Percentiles rank a stretch among this genome's conserved stretches.
Evolutionary conservation across 2,888 invertebrate species (phyloP).

Genomic region (Volucella zonaria): DNA sequence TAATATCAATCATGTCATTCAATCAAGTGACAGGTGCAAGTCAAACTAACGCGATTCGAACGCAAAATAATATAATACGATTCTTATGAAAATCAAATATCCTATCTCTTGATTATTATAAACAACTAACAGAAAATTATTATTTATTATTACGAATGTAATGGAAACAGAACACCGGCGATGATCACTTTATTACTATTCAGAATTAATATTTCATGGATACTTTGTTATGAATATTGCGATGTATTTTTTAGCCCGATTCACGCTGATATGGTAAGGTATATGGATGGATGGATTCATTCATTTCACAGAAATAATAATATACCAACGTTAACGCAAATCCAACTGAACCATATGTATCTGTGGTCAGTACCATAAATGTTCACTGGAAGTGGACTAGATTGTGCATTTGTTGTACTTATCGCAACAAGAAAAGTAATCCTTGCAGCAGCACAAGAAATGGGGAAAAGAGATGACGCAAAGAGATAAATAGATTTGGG

Average conservation of each 20-base stretch:
- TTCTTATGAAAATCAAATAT: too few relatives aligned
- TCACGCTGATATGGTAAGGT: conserved; percentile 28
- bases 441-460: conserved; percentile 56
- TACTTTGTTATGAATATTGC: conserved; percentile 62
- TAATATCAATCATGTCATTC: too few relatives aligned
- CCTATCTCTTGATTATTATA: too few relatives aligned
- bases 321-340: background rate
- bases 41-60: too few relatives aligned
- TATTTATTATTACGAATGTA: too few relatives aligned
- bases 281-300: conserved; percentile 16
- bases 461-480: conserved; percentile 62
- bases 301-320: background rate
- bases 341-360: conserved; percentile 37
- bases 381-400: conserved; percentile 36
- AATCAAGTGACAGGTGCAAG: too few relatives aligned
- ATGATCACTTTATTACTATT: conserved; percentile 62
- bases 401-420: conserved; percentile 7
- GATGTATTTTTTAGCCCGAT: conserved; percentile 33
- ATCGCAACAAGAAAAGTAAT: conserved; percentile 44
- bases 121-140: too few relatives aligned
- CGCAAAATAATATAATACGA: too few relatives aligned
- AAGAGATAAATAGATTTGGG: conserved; percentile 70
- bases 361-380: conserved; percentile 60
- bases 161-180: conserved; percentile 56
- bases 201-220: conserved; percentile 59